These are phyloP conservation scores for Platichthys flesus DNA, from an alignment of 2,113 vertebrate genomes.

Conservation along the genomic window DNA sequence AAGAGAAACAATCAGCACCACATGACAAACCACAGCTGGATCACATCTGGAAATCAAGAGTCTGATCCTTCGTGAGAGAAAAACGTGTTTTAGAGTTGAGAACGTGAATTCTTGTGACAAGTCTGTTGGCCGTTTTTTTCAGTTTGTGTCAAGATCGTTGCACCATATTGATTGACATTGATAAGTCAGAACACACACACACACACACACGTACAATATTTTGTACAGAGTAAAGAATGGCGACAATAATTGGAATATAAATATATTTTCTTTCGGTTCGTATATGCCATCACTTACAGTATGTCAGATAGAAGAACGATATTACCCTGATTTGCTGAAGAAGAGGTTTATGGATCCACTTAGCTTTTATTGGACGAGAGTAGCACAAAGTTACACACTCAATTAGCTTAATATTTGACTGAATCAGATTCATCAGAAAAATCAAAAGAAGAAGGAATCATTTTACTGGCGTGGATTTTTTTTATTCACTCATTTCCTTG, in stretches of 20 bases:
- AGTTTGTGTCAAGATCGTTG: constrained; percentile 69
- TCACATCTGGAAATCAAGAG: constrained; percentile 40
- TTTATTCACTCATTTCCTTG: constrained; percentile 89
- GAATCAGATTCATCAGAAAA: constrained; percentile 41
- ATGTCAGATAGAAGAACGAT: constrained; percentile 76
- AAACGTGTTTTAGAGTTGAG: constrained; percentile 32
- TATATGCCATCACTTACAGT: constrained; percentile 69
- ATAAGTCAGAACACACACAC: constrained; percentile 60
- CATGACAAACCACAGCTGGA: constrained; percentile 50
- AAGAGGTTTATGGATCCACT: constrained; percentile 84
- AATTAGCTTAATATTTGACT: constrained; percentile 84
- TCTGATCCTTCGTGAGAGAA: constrained; percentile 51
- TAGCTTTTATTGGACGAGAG: constrained; percentile 88
- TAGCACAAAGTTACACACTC: constrained; percentile 84
- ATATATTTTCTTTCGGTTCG: constrained; percentile 76
- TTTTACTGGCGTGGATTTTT: constrained; percentile 97
- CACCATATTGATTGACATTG: constrained; percentile 79
- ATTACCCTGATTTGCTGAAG: constrained; percentile 80
- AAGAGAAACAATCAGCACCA: constrained; percentile 64
- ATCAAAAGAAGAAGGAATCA: constrained; percentile 83
- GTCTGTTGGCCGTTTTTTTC: constrained; percentile 66
- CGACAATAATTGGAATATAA: constrained; percentile 79
- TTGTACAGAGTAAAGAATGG: constrained; percentile 79
- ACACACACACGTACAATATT: constrained; percentile 54
- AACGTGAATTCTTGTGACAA: constrained; percentile 44